Evolutionary conservation across 2,888 invertebrate species (phyloP), one percentile per base, ranked within the genome.

Genomic region (Hypolimnas misippus): DNA sequence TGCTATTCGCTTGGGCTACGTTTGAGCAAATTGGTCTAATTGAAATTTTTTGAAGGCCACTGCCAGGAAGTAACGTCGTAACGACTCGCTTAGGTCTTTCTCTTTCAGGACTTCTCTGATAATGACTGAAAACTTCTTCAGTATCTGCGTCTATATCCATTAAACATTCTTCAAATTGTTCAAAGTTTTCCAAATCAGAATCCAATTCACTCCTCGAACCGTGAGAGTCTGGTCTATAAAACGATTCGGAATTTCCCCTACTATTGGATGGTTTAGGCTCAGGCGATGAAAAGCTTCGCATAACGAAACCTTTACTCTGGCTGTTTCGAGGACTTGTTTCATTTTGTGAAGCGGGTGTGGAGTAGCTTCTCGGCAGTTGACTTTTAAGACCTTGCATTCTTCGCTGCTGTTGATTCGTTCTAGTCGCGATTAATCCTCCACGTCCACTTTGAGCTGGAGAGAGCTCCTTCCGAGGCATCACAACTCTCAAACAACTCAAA

Each of bases 121-220:
- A 86, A 25, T 81, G 80, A 17, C 79, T 78, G 19, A 84, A 77
- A 35, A 76, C 73, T 1, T 84, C 84, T 38, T 89, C 89, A 44
- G 84, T 81, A 65, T 90, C 90, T 8, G 86, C 87, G 59, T 92
- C 91, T 38, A 90, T 88, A 66, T 92, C 91, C n/a, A 92, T 75
- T 21, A 91, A 84, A 44, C 83, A 82, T 59, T 90, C 90, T 61
- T 89, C 89, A 40, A 91, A 89, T 60, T 85, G 86, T 65, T 91
- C 91, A 62, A 86, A 90, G 57, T 85, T 87, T 53, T 91, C 90
- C 17, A 88, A 78, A 73, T 92, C 92, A 0, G 88, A 86, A 61
- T 92, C 91, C 10, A 91, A 66, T 68, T 91, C 91, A 57, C 78
- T 83, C 69, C 86, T 81, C 0, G 89, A 88, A 1, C 86, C 86